A percentile compares a stretch with the other conserved stretches of the same genome.
Evolutionary conservation across 2,888 invertebrate genomes (phyloP).

Genomic region (Corythucha ciliata): DNA sequence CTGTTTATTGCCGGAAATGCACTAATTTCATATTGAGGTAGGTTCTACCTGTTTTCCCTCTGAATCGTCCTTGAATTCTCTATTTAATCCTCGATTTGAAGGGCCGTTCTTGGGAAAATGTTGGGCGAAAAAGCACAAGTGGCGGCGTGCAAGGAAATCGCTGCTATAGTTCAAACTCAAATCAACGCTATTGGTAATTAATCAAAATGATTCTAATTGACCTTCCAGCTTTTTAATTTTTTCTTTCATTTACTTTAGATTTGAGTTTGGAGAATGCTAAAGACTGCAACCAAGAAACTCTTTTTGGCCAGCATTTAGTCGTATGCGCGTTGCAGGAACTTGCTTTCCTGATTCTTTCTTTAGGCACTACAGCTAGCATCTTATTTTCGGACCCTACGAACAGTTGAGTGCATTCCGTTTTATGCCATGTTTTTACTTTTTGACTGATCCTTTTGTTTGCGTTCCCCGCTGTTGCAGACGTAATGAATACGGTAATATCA

Average conservation of each 20-base stretch:
- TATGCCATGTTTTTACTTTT: slow-evolving; percentile 11
- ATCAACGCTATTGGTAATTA: slow-evolving; percentile 73
- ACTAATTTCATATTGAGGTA: slow-evolving; percentile 82
- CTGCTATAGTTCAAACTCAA: slow-evolving; percentile 82
- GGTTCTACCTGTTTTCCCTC: neutral
- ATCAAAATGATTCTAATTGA: slow-evolving; percentile 1
- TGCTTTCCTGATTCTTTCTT: slow-evolving; percentile 74
- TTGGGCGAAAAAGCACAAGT: slow-evolving; percentile 95
- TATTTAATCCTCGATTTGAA: slow-evolving; percentile 37
- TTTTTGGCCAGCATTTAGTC: slow-evolving; percentile 80
- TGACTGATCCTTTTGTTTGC: slow-evolving; percentile 5
- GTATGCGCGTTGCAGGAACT: slow-evolving; percentile 93
- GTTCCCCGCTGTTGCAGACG: slow-evolving; percentile 45
- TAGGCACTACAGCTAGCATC: slow-evolving; percentile 91
- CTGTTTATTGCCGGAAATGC: slow-evolving; percentile 94
- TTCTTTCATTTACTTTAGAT: slow-evolving; percentile 44
- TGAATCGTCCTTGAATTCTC: neutral
- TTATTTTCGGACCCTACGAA: slow-evolving; percentile 79
- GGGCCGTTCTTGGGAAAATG: slow-evolving; percentile 77
- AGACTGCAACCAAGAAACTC: slow-evolving; percentile 80
- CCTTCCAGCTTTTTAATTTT: slow-evolving; percentile 1
- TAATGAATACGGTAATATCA: slow-evolving; percentile 66
- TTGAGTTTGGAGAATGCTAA: slow-evolving; percentile 87
- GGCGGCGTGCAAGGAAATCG: slow-evolving; percentile 88
- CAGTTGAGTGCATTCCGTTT: slow-evolving; percentile 45